Evolutionary conservation across 2,888 invertebrate species (phyloP).

Genomic region (Chymomyza fuscimana): DNA sequence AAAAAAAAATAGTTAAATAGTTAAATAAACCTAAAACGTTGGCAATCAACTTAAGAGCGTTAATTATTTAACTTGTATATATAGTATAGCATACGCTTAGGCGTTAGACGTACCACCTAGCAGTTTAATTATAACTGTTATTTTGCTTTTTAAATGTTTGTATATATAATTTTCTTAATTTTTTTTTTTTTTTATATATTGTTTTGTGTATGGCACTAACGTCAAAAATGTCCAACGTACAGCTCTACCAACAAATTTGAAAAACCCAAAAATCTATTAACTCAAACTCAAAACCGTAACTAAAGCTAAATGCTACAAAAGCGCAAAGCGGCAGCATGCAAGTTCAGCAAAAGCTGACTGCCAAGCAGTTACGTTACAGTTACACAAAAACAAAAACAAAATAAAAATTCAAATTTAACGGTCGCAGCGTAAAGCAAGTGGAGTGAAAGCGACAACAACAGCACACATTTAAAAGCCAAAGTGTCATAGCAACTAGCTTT

Average conservation of each 20-base stretch:
- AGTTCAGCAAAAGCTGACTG: not conserved
- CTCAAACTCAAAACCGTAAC: not conserved
- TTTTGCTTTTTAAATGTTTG: not conserved
- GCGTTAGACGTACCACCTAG: not conserved
- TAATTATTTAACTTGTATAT: not conserved
- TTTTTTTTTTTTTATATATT: not conserved
- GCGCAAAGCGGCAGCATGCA: slow-evolving; percentile 7
- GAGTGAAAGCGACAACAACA: slow-evolving; percentile 30
- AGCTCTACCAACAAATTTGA: not conserved
- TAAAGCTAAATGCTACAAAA: slow-evolving; percentile 46
- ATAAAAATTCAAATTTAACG: slow-evolving; percentile 16
- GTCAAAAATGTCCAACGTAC: slow-evolving; percentile 5
- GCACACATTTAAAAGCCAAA: not conserved
- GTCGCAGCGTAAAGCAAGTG: slow-evolving; percentile 7
- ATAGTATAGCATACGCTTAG: not conserved
- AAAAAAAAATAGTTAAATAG: not conserved
- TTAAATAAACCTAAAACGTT: not conserved
- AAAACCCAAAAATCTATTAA: not conserved
- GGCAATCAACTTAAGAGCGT: not conserved
- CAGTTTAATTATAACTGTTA: not conserved
- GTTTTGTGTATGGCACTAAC: not conserved
- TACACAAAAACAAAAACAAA: slow-evolving; percentile 10
- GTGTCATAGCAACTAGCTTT: not conserved
- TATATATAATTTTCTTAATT: not conserved
- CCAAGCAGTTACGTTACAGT: slow-evolving; percentile 11